A percentile compares a stretch with the other conserved stretches of the same genome.
phyloP scores from a whole-genome alignment of 2,113 vertebrate genomes.

The Pyrgilauda ruficollis region DNA sequence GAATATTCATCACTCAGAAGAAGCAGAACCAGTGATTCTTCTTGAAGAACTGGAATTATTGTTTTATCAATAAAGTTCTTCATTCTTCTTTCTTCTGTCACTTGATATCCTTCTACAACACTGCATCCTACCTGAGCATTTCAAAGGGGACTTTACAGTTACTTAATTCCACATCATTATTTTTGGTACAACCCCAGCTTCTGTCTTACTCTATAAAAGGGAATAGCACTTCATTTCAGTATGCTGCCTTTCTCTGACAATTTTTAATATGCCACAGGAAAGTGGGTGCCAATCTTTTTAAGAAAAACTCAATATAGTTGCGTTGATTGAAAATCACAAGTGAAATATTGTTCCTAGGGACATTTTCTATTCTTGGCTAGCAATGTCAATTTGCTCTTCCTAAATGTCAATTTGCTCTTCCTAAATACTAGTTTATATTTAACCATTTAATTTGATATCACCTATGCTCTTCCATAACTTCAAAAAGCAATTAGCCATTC shows the following conservation, averaged over 20 bases:
- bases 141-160: neutral
- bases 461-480: neutral
- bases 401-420: neutral
- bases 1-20: neutral
- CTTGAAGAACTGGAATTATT: neutral
- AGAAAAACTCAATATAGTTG: neutral
- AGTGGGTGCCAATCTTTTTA: neutral
- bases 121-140: neutral
- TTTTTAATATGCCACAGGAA: neutral
- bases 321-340: neutral
- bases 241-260: neutral
- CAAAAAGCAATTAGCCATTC: neutral
- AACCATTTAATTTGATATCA: neutral
- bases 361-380: neutral
- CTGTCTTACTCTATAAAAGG: neutral
- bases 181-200: constrained; percentile 11
- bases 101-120: neutral
- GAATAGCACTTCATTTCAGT: constrained; percentile 18
- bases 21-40: neutral
- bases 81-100: neutral
- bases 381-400: neutral
- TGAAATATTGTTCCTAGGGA: neutral
- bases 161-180: neutral
- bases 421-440: neutral
- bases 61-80: neutral